A percentile compares a stretch with the other conserved stretches of the same genome.
Conservation (phyloP, 2,888 invertebrate genomes). For the Drepana falcataria region DNA sequence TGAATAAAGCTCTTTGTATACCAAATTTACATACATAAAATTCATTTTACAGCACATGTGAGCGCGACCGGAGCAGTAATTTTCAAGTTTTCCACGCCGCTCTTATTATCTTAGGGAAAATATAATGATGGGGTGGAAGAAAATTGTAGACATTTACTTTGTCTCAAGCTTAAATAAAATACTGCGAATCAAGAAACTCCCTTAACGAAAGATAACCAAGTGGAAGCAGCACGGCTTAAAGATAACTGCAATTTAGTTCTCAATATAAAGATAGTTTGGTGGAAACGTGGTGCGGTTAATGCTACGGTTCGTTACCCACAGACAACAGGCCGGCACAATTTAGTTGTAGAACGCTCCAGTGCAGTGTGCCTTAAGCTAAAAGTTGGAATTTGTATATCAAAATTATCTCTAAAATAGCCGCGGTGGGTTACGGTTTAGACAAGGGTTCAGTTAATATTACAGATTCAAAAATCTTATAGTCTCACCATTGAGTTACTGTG, state of each 20-base stretch:
- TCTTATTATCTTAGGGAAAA: no score
- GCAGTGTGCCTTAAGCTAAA: slow-evolving; percentile 18
- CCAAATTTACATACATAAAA: no score
- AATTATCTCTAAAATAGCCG: not conserved
- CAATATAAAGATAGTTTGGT: slow-evolving; percentile 2
- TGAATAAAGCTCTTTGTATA: no score
- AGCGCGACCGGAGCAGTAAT: no score
- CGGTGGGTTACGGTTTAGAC: no score
- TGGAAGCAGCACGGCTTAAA: not conserved
- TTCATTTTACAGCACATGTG: no score
- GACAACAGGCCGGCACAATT: slow-evolving; percentile 25
- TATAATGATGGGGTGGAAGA: no score
- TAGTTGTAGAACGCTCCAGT: slow-evolving; percentile 13
- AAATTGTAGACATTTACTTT: no score
- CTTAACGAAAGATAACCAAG: not conserved
- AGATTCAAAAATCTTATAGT: no score
- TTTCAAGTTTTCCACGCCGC: no score
- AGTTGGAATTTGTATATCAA: slow-evolving; percentile 11
- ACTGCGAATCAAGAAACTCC: not conserved
- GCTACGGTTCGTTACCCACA: slow-evolving; percentile 7
- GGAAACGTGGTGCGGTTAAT: not conserved
- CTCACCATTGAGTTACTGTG: no score
- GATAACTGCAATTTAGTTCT: not conserved
- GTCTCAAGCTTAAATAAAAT: not conserved
- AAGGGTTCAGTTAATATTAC: no score